A percentile compares a stretch with the other conserved stretches of the same genome.
These are phyloP conservation scores for Hypotaenidia philippensis DNA, from an alignment of 2,797 vertebrate species.

Conservation along the genomic window DNA sequence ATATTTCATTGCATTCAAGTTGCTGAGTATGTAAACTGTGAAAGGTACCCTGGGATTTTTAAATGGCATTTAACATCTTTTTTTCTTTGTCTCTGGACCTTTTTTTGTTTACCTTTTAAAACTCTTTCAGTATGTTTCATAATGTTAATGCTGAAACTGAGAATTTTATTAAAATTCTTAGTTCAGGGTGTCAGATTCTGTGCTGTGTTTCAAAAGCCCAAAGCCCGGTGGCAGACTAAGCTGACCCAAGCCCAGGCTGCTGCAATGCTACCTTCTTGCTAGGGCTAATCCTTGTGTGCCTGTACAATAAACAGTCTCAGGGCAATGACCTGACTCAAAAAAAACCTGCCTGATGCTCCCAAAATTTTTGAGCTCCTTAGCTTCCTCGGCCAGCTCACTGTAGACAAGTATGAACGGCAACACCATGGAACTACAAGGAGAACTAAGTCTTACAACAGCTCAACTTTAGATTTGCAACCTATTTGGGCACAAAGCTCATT, in stretches of 20 bases:
- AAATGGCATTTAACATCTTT: not conserved
- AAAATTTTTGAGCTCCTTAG: not conserved
- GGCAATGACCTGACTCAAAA: not conserved
- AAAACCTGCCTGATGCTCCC: not conserved
- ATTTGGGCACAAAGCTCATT: not conserved
- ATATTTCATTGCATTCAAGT: not conserved
- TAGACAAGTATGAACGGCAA: not conserved
- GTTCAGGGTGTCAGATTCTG: not conserved
- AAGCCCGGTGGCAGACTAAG: not conserved
- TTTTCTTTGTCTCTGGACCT: not conserved
- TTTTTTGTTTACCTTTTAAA: not conserved
- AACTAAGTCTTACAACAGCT: not conserved
- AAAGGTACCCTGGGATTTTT: not conserved
- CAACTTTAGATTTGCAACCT: not conserved
- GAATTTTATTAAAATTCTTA: constrained; percentile 16
- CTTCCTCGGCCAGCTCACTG: not conserved
- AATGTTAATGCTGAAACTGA: not conserved
- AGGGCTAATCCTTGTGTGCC: not conserved
- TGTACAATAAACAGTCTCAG: not conserved
- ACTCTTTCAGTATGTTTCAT: not conserved
- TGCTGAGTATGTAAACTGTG: not conserved
- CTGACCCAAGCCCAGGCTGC: not conserved
- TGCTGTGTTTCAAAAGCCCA: not conserved
- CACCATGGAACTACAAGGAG: not conserved
- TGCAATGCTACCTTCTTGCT: not conserved